Percentiles rank a stretch among this genome's conserved stretches.
Conservation (phyloP, 2,113 vertebrate genomes). For the Notarius quadriscutis region DNA sequence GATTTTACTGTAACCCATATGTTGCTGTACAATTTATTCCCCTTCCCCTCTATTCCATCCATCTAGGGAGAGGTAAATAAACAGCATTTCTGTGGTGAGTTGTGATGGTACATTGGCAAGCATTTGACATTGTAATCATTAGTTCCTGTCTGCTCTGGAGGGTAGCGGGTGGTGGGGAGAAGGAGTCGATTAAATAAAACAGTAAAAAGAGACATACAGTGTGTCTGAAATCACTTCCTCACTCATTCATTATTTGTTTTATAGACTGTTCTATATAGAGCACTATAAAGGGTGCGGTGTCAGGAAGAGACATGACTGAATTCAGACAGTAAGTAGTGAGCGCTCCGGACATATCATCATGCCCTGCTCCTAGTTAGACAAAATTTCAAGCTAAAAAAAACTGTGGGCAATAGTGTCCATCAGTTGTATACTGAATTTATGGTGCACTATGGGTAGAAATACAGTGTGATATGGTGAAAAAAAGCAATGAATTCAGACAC, state of each 20-base stretch:
- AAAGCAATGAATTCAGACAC: not conserved
- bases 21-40: not conserved
- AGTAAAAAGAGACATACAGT: constrained; percentile 1
- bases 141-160: constrained; percentile 11
- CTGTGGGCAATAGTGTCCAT: not conserved
- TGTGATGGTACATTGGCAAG: constrained; percentile 29
- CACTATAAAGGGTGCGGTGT: not conserved
- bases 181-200: not conserved
- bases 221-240: not conserved
- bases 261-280: not conserved
- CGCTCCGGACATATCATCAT: not conserved
- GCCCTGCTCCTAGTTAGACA: not conserved
- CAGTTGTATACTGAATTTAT: not conserved
- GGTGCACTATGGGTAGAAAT: not conserved
- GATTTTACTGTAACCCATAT: constrained; percentile 1
- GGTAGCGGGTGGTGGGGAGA: not conserved
- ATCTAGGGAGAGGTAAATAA: not conserved
- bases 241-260: not conserved
- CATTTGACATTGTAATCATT: constrained; percentile 9
- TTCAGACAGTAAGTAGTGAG: not conserved
- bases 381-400: not conserved
- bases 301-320: not conserved
- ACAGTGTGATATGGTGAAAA: not conserved
- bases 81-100: constrained; percentile 3
- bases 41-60: not conserved